Base-by-base conservation (phyloP, 2,797 vertebrate species). In the Orientallactaga sibirica region DNA sequence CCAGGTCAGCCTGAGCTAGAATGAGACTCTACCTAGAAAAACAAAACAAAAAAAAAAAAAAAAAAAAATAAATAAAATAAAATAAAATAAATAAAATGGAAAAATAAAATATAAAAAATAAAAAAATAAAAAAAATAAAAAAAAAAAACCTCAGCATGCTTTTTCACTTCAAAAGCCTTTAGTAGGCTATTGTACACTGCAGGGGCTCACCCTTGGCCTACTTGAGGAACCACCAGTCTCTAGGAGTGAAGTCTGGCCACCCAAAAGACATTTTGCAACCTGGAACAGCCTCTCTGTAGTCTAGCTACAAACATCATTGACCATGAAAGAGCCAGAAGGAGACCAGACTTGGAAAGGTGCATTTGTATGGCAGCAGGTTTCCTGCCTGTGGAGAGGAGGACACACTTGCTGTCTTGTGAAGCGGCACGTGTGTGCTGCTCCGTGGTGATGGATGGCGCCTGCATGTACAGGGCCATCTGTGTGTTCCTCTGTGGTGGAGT, bases 401-500 rank as follows among this genome's bases (percentile, higher is more conserved):
- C 18, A 7, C 12, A 4, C 58, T 37, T n/a, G 25, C 4, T 27
- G 25, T 22, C 66, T 2, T 1, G 68, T 73, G 71, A 41, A 61
- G 25, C 3, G 20, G 43, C 52, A 55, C 58, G 24, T 14, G 7
- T 0, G 7, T n/a, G 78, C n/a, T 20, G 9, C 64, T n/a, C 20
- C 27, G 24, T 0, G 5, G 58, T 33, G 20, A 0, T 15, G 0
- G 5, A 27, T 74, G 48, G 22, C n/a, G 25, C 67, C 8, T 12
- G 9, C 24, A 16, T 5, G n/a, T 11, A 19, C 19, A 9, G 16
- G 5, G 7, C 48, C 4, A 24, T 29, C 74, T 58, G 37, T 78
- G 74, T 71, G 74, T 70, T 15, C 48, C 6, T 9, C 18, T 11
- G 62, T 37, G 18, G 7, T 48, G 43, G 64, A 58, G 24, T 29